Evolutionary conservation across 37 sponge, comb jelly and placozoan species (phyloP).

Genomic region (Aplysina aerophoba): DNA sequence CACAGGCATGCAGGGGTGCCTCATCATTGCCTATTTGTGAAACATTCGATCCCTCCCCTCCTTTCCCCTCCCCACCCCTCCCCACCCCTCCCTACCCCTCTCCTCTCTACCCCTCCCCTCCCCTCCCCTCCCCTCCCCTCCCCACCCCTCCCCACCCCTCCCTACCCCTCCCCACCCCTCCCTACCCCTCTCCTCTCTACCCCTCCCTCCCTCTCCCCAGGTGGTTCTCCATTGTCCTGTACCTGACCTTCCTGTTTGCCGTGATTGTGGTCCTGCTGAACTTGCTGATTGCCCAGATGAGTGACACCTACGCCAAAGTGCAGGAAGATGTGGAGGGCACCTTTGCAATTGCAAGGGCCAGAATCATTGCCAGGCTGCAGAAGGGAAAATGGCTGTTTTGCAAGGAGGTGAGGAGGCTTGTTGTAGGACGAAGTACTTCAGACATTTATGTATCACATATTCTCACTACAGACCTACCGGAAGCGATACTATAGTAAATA

Average conservation of each 20-base stretch:
- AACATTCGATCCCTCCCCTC: too few species aligned
- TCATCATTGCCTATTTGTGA: too few species aligned
- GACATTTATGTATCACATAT: not conserved
- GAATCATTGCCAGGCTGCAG: slow-evolving; percentile 37
- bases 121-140: too few species aligned
- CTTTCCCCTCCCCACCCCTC: too few species aligned
- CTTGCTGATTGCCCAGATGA: slow-evolving; percentile 53
- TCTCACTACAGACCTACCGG: not conserved
- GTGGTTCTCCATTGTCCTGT: slow-evolving; percentile 38
- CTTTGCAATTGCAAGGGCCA: slow-evolving; percentile 36
- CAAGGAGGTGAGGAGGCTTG: not conserved
- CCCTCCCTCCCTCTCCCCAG: slow-evolving; percentile 9
- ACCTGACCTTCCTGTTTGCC: slow-evolving; percentile 36
- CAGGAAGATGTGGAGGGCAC: slow-evolving; percentile 48
- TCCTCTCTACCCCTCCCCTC: too few species aligned
- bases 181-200: too few species aligned
- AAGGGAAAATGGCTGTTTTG: not conserved
- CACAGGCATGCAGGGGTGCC: not conserved
- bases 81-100: too few species aligned
- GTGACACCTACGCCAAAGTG: slow-evolving; percentile 51
- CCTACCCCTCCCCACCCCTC: too few species aligned
- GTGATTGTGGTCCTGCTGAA: slow-evolving; percentile 49
- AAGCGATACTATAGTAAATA: slow-evolving; percentile 11
- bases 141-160: too few species aligned
- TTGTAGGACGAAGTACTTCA: not conserved